Conservation (phyloP, 2,797 vertebrate genomes). For the Neosilurus hyrtlii region DNA sequence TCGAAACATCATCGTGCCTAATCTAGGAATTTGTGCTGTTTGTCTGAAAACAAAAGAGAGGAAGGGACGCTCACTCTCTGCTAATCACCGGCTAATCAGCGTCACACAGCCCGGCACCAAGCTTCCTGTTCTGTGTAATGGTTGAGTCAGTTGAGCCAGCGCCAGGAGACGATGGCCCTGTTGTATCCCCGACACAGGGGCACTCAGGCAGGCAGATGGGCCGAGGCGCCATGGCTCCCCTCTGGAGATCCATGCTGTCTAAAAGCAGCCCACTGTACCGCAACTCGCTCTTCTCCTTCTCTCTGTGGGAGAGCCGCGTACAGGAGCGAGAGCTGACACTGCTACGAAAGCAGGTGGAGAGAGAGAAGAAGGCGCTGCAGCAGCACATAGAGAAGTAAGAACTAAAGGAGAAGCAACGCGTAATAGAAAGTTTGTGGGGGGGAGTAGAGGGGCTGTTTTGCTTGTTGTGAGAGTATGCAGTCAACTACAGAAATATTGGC, state of each 20-base stretch:
- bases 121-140: slow-evolving; percentile 21
- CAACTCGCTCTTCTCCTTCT: slow-evolving; percentile 77
- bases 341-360: slow-evolving; percentile 68
- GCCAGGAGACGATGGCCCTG: slow-evolving; percentile 33
- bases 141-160: slow-evolving; percentile 4
- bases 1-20: slow-evolving; percentile 36
- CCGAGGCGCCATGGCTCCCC: slow-evolving; percentile 68
- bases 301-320: slow-evolving; percentile 73
- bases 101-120: not conserved
- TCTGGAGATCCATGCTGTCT: slow-evolving; percentile 78
- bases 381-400: slow-evolving; percentile 73
- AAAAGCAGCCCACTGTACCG: slow-evolving; percentile 77
- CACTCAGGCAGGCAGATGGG: slow-evolving; percentile 13
- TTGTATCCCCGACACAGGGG: slow-evolving; percentile 40
- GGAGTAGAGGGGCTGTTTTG: not conserved
- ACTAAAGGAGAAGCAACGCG: not conserved
- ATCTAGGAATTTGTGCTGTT: slow-evolving; percentile 54
- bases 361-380: slow-evolving; percentile 67
- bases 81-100: slow-evolving; percentile 50
- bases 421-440: not conserved
- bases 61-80: not conserved
- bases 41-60: slow-evolving; percentile 44
- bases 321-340: slow-evolving; percentile 74
- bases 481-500: not conserved
- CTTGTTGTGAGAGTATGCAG: not conserved